Percentiles rank a stretch among this genome's conserved stretches.
Conservation (phyloP, 2,113 vertebrate genomes). For the Gopherus evgoodei region DNA sequence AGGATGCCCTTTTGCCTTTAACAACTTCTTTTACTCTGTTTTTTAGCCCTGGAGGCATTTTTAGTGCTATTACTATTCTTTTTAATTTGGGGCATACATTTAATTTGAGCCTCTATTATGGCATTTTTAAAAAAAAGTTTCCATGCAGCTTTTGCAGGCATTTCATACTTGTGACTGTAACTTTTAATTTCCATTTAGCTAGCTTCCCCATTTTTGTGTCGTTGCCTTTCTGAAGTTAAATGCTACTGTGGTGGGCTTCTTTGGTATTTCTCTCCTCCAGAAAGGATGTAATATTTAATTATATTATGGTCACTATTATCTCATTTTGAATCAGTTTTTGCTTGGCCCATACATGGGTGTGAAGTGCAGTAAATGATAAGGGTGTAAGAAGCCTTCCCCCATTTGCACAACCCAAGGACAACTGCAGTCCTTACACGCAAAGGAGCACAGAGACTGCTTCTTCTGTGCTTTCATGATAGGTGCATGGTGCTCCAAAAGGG, state of each 20-base stretch:
- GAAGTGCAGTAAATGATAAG: not conserved
- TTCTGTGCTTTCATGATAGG: rapidly evolving
- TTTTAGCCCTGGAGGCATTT: not conserved
- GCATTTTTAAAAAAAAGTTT: not conserved
- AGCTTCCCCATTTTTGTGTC: not conserved
- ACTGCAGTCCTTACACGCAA: not conserved
- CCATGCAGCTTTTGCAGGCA: not conserved
- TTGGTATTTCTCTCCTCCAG: not conserved
- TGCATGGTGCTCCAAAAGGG: not conserved
- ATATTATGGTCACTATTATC: not conserved
- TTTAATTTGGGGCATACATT: not conserved
- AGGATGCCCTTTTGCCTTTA: not conserved
- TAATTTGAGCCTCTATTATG: not conserved
- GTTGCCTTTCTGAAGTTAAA: not conserved
- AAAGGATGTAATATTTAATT: not conserved
- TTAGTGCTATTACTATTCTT: not conserved
- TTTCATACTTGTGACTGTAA: not conserved
- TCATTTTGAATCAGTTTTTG: not conserved
- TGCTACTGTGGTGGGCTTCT: not conserved
- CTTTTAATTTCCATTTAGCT: not conserved
- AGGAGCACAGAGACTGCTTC: not conserved
- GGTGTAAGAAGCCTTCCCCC: not conserved
- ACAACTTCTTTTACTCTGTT: not conserved
- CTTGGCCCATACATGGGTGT: not conserved
- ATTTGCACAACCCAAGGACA: not conserved